phyloP scores from a whole-genome alignment of 1,140 invertebrate species.

The Cylas formicarius region DNA sequence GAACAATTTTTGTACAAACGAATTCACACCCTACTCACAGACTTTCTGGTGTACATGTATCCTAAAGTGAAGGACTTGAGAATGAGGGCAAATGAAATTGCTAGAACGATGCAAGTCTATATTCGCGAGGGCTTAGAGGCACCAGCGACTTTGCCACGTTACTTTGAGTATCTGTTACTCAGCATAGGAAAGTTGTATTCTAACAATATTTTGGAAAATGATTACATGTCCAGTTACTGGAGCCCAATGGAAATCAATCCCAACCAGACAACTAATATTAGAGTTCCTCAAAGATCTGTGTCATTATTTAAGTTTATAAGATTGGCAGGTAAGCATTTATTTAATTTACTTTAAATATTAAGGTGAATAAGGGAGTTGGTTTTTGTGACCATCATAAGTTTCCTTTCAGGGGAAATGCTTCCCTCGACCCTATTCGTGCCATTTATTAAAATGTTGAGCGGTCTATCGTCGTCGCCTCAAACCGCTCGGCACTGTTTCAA shows the following conservation, averaged over 20 bases:
- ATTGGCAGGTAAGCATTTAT: conserved; percentile 51
- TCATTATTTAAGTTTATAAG: conserved; percentile 87
- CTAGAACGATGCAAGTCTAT: conserved; percentile 74
- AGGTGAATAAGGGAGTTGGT: neutral
- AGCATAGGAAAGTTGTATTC: conserved; percentile 72
- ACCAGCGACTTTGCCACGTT: conserved; percentile 63
- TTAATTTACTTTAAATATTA: neutral
- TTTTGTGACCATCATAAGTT: neutral
- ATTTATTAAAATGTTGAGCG: conserved; percentile 80
- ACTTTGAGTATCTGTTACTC: conserved; percentile 78
- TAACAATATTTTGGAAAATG: conserved; percentile 63
- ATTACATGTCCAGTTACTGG: conserved; percentile 78
- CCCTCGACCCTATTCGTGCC: conserved; percentile 79
- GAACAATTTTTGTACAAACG: conserved; percentile 80
- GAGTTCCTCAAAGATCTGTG: conserved; percentile 56
- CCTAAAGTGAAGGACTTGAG: conserved; percentile 79
- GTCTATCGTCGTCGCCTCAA: conserved; percentile 65
- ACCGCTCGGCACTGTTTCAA: conserved; percentile 78
- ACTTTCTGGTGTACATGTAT: conserved; percentile 91
- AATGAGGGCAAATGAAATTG: conserved; percentile 81
- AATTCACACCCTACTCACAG: conserved; percentile 79
- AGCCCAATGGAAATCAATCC: conserved; percentile 53
- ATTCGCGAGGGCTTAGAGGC: conserved; percentile 74
- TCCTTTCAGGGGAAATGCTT: conserved; percentile 55
- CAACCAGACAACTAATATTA: conserved; percentile 33